Evolutionary conservation across 2,888 invertebrate genomes (phyloP).

Genomic region (Drosophila vallismaia): DNA sequence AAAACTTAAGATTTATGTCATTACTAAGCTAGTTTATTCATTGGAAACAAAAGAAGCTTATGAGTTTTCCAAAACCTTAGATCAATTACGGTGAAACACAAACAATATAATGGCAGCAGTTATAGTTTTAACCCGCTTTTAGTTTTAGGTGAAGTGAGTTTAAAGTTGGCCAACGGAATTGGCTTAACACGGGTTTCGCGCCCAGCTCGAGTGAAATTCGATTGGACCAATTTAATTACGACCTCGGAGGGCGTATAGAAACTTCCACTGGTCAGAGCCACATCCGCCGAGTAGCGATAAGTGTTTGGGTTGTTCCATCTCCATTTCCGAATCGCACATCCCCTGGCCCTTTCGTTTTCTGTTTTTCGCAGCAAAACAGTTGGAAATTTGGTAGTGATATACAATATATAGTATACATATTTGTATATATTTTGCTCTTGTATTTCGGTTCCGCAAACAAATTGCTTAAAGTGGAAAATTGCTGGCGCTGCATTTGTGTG

Average conservation of each 20-base stretch:
- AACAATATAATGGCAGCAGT: conserved; percentile 3
- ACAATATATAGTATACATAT: conserved; percentile 14
- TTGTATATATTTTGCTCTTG: conserved; percentile 24
- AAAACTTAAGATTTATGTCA: too few species aligned
- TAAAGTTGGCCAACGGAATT: conserved; percentile 32
- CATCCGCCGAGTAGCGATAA: conserved; percentile 40
- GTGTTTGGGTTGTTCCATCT: conserved; percentile 36
- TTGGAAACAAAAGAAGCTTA: not conserved
- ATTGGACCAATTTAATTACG: conserved; percentile 47
- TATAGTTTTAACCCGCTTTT: conserved; percentile 33
- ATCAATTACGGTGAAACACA: not conserved
- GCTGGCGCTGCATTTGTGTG: conserved; percentile 68
- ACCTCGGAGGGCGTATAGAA: conserved; percentile 44
- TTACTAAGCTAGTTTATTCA: not conserved
- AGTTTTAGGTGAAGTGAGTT: conserved; percentile 15
- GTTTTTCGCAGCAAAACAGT: conserved; percentile 10
- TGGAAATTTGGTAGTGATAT: conserved; percentile 41
- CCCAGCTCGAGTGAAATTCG: conserved; percentile 23
- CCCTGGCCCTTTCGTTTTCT: conserved; percentile 3
- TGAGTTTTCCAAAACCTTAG: not conserved
- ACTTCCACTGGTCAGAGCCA: conserved; percentile 25
- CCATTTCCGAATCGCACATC: conserved; percentile 12
- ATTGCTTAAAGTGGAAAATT: conserved; percentile 79
- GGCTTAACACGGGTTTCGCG: conserved; percentile 17
- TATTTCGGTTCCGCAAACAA: conserved; percentile 58